Base-by-base conservation (phyloP, 2,888 invertebrate species). In the Papilio gigon region DNA sequence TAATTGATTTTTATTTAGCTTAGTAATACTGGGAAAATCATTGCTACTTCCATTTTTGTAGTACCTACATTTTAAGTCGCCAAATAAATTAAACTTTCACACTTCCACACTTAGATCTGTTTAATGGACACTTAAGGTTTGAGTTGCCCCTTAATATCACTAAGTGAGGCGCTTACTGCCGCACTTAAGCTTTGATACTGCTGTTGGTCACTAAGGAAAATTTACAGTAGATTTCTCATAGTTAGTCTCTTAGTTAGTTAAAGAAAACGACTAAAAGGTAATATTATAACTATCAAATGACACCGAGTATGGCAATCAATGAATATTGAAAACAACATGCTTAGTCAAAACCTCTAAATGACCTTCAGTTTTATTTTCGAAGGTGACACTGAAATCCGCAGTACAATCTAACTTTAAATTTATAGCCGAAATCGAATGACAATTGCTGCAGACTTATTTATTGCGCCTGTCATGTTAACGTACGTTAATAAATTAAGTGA, bases 1-100 rank as follows among this genome's bases (percentile, higher is more conserved):
- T 88, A 91, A 91, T 91, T 89, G 91, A 91, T 91, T 91, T 56
- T 89, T 74, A 80, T 78, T 82, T 77, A 80, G 78, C 77, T 77
- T 71, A 72, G 73, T 71, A 71, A 72, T 79, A 76, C 77, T 75
- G 74, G 80, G 80, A 81, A 82, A 83, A 80, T 79, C 72, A 70
- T 60, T 69, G 86, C 72, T 82, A 85, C 82, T 80, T 77, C 87
- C 89, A 84, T 75, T 83, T 82, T 81, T 67, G 22, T 12, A 27
- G 9, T 22, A 67, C 27, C 12, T 22, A 50, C n/a, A n/a, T n/a
- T 40, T 40, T 17, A 58, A 42, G 58, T 65, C 33, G 47, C 56
- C 61, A 70, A 63, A 35, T 2, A 40, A 40, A 40, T 40, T 17
- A 42, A 42, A 42, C 6, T 6, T 42, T 42, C 11, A 42, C 8